Conservation (phyloP, 2,888 invertebrate genomes). For the Hemaris fuciformis region DNA sequence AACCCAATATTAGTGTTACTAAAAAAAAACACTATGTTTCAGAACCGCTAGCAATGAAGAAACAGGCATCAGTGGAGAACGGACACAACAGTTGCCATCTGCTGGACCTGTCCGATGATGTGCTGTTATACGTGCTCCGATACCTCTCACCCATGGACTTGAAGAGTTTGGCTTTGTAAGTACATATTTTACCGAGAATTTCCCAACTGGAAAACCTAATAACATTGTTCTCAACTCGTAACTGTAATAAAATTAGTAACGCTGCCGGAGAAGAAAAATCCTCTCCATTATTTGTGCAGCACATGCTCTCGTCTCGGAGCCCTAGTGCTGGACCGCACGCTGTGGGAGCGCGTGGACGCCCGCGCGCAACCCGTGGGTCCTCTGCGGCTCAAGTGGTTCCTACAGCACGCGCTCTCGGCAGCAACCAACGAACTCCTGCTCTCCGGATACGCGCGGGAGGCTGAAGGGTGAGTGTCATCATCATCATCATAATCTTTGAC, state of each 20-base stretch:
- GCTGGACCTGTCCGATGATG: slow-evolving; percentile 81
- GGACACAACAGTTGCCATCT: slow-evolving; percentile 37
- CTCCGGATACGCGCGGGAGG: slow-evolving; percentile 47
- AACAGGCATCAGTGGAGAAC: slow-evolving; percentile 17
- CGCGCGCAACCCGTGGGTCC: slow-evolving; percentile 44
- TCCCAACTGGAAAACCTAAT: no score
- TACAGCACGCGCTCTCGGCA: slow-evolving; percentile 58
- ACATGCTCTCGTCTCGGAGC: slow-evolving; percentile 70
- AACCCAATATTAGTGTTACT: no score
- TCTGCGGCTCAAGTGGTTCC: slow-evolving; percentile 59
- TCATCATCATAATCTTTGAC: no score
- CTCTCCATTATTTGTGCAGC: slow-evolving; percentile 50
- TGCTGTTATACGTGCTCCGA: slow-evolving; percentile 75
- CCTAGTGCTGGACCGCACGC: slow-evolving; percentile 72
- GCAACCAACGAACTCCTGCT: slow-evolving; percentile 57
- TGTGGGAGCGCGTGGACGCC: slow-evolving; percentile 77
- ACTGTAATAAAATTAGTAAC: no score
- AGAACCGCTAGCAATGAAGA: slow-evolving; percentile 18
- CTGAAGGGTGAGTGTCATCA: slow-evolving; percentile 38
- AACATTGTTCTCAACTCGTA: no score
- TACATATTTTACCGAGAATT: slow-evolving; percentile 21
- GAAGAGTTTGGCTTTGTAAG: slow-evolving; percentile 79
- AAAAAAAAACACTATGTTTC: not conserved
- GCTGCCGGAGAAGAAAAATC: no score
- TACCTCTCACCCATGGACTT: slow-evolving; percentile 68